Base-by-base conservation (phyloP, 2,888 invertebrate species). In the Caenorhabditis sp. region DNA sequence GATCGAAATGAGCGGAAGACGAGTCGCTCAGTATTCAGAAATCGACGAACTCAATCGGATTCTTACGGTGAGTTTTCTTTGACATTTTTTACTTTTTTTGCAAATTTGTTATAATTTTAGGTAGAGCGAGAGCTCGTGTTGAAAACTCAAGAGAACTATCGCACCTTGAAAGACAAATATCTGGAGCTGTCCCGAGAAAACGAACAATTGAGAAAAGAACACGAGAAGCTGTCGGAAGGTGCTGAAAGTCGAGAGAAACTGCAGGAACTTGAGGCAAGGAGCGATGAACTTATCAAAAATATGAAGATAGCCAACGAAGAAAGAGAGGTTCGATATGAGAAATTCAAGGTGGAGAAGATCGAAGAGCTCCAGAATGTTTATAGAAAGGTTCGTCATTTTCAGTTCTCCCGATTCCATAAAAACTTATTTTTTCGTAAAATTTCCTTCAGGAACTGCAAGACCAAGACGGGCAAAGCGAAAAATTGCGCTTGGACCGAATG, bases 71-170 rank as follows among this genome's bases (percentile, higher is more conserved):
- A 77, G 77, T 55, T 58, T n/a, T n/a, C n/a, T n/a, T 32, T 4
- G 32, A 32, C 11, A 13, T 40, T 2, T 40, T 2, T 40, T 44
- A 55, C n/a, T 20, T 40, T n/a, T 15, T 44, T 26, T 24, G n/a
- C 50, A 13, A 51, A 11, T 24, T 24, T n/a, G 11, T 6, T 51
- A 13, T 13, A 32, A 11, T 55, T 62, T 6, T 61, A 80, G 80
- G 80, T 80, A 6, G 80, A 80, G 60, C 47, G 80, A 40, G 74
- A 80, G 15, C 40, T 80, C 2, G 80, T 80, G 0, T 26, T 80
- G 13, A 80, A 80, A 65, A 80, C 80, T 0, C 80, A 80, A 53
- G 80, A 80, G 51, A 80, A 80, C 55, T 80, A 80, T 47, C 69
- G 70, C 13, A 74, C 8, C 8, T 44, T 80, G 13, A 80, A 80